phyloP scores from a whole-genome alignment of 2,888 invertebrate genomes.

The Drosophila diplacantha region DNA sequence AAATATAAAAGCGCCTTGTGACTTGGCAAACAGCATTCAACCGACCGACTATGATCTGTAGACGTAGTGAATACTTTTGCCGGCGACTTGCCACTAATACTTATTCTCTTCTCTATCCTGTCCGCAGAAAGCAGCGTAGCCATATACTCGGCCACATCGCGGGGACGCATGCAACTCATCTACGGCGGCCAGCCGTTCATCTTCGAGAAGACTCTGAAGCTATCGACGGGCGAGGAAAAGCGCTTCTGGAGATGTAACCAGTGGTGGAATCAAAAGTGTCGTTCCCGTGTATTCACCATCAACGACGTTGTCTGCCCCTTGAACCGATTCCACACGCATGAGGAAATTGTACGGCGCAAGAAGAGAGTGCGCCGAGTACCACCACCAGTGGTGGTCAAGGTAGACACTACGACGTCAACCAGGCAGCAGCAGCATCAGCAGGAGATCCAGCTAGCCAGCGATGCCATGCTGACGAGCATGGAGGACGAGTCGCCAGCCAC shows the following conservation, averaged over 20 bases:
- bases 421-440: constrained; percentile 28
- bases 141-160: constrained; percentile 77
- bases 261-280: constrained; percentile 78
- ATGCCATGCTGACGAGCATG: constrained; percentile 57
- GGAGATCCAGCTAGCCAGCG: constrained; percentile 42
- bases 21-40: constrained; percentile 28
- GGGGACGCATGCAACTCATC: constrained; percentile 78
- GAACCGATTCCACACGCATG: constrained; percentile 78
- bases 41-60: constrained; percentile 22
- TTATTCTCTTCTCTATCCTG: constrained; percentile 11
- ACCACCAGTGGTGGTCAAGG: constrained; percentile 38
- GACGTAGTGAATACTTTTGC: neutral
- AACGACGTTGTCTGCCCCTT: constrained; percentile 76
- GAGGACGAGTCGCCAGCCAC: constrained; percentile 56
- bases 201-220: constrained; percentile 76
- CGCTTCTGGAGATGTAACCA: constrained; percentile 78
- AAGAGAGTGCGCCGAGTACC: constrained; percentile 74
- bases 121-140: constrained; percentile 72
- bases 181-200: constrained; percentile 78
- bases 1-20: constrained; percentile 33
- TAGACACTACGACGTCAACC: constrained; percentile 5
- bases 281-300: constrained; percentile 77
- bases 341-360: constrained; percentile 77
- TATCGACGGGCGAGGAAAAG: constrained; percentile 75
- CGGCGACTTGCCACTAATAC: constrained; percentile 39